Percentiles rank a stretch among this genome's conserved stretches.
phyloP scores from a whole-genome alignment of 2,113 vertebrate genomes.

The Bubo blakistoni region DNA sequence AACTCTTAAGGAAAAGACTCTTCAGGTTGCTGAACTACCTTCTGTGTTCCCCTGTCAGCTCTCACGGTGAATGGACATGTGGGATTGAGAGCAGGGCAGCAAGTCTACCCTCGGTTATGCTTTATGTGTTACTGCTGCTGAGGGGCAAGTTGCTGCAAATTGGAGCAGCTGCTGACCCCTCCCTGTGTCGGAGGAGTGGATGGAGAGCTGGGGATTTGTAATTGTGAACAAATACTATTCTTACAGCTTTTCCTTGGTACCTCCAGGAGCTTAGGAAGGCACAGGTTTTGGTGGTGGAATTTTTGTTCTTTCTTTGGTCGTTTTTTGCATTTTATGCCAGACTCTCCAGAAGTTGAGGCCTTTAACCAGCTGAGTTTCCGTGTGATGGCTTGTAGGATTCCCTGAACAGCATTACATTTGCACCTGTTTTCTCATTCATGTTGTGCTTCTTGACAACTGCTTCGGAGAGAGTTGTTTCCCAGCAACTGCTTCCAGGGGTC shows the following conservation, averaged over 20 bases:
- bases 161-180: neutral
- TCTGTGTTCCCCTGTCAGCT: neutral
- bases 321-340: neutral
- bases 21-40: neutral
- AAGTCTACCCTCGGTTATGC: neutral
- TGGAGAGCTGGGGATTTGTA: neutral
- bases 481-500: neutral
- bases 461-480: neutral
- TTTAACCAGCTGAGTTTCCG: neutral
- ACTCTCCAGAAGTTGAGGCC: neutral
- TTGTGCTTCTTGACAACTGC: neutral
- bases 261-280: neutral
- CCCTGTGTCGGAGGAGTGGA: rapidly evolving
- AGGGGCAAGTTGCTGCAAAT: neutral
- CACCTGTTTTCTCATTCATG: neutral
- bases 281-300: neutral
- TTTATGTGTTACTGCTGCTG: rapidly evolving
- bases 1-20: neutral
- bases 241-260: neutral
- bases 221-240: neutral
- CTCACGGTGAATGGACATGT: rapidly evolving
- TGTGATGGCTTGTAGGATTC: neutral
- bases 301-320: neutral
- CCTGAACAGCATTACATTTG: neutral
- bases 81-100: neutral